A percentile compares a stretch with the other conserved stretches of the same genome.
These are phyloP conservation scores for Phalacrocorax carbo DNA, from an alignment of 2,113 vertebrate species.

Conservation along the genomic window DNA sequence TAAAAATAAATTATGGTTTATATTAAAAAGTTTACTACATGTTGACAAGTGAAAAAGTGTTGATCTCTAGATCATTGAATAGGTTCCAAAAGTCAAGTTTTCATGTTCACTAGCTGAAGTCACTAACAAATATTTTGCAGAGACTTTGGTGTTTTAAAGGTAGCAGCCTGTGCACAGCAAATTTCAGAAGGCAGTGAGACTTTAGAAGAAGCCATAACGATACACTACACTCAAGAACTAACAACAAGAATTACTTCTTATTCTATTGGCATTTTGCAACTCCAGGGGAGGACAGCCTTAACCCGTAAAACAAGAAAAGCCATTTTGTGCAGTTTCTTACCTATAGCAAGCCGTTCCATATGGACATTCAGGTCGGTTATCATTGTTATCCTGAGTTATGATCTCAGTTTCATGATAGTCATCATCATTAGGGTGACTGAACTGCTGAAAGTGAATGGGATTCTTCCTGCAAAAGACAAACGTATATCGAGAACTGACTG, in stretches of 20 bases:
- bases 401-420: conserved; percentile 48
- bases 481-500: not conserved
- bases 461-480: conserved; percentile 75
- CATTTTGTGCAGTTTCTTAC: conserved; percentile 22
- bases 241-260: not conserved
- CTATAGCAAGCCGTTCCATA: conserved; percentile 79
- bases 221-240: not conserved
- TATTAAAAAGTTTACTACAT: not conserved
- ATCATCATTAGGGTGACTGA: conserved; percentile 77
- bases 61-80: not conserved
- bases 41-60: not conserved
- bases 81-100: not conserved
- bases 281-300: not conserved
- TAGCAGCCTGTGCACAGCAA: not conserved
- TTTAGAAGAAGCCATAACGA: not conserved
- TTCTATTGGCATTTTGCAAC: not conserved
- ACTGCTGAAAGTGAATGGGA: conserved; percentile 79
- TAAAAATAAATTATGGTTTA: not conserved
- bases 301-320: not conserved
- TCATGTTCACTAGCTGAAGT: not conserved
- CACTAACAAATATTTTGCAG: not conserved
- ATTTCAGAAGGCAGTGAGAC: not conserved
- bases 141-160: not conserved
- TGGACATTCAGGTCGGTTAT: conserved; percentile 70
- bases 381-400: not conserved